Evolutionary conservation across 2,888 invertebrate genomes (phyloP), one percentile per base, ranked within the genome.

Genomic region (Panopea generosa): DNA sequence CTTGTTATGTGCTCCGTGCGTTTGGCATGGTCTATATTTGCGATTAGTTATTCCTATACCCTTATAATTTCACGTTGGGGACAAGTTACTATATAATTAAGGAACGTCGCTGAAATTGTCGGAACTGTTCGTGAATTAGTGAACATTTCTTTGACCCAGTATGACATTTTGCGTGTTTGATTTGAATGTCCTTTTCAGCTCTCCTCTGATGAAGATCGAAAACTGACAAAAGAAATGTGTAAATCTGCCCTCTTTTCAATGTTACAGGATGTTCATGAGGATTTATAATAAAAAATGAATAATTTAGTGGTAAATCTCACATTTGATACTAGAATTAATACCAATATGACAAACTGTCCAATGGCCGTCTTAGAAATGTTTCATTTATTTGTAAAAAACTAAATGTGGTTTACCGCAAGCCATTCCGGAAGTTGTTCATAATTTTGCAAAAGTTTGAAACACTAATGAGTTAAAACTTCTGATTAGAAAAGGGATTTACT

Each of bases 51-150:
- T 66, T 73, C 50, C 62, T 55, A 66, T 66, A 70, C 78, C 78
- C 78, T 66, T 40, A 73, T 69, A 78, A 57, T 66, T 70, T 49
- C 66, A 55, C 59, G 53, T 24, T 50, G 33, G 53, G 52, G 45
- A 29, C 53, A 11, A 33, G 11, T 40, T 24, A 27, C 66, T 33
- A 66, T 71, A 38, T 72, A 77, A 77, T 77, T 77, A 77, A 59
- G 45, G 43, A 33, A n/a, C 63, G 40, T 33, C 68, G 60, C 53
- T 62, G 47, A 38, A 60, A 72, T 72, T 77, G 77, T 77, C 77
- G 77, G 65, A 74, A 70, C 29, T 52, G 53, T 47, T 62, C 18
- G 55, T 78, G 70, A 78, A 74, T 70, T 70, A 70, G 73, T 69
- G 73, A 66, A 69, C 40, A 60, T 77, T 70, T 61, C 59, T 56